Evolutionary conservation across 2,797 vertebrate species (phyloP).

Genomic region (Miichthys miiuy): DNA sequence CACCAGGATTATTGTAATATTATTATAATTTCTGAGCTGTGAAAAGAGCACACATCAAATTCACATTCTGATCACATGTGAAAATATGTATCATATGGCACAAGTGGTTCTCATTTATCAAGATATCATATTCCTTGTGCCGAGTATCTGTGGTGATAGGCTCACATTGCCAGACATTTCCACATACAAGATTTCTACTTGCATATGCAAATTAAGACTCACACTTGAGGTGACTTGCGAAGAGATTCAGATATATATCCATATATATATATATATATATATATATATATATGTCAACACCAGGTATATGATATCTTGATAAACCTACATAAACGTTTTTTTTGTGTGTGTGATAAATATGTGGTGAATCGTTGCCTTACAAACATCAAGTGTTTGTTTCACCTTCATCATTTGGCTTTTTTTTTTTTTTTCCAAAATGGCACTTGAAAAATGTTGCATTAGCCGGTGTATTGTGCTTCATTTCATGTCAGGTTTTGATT

Average conservation of each 20-base stretch:
- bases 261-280: too few species aligned
- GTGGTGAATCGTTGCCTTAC: neutral
- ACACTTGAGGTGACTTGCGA: neutral
- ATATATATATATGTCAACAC: too few species aligned
- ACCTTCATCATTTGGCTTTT: neutral
- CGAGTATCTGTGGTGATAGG: neutral
- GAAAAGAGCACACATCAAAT: conserved; percentile 26
- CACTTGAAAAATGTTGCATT: neutral
- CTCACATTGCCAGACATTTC: neutral
- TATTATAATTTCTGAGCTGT: conserved; percentile 17
- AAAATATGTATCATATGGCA: neutral
- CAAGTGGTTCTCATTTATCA: too few species aligned
- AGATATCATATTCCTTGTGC: neutral
- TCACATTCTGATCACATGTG: conserved; percentile 1
- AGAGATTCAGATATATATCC: neutral
- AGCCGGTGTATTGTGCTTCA: neutral
- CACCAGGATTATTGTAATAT: conserved; percentile 20
- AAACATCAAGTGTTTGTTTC: neutral
- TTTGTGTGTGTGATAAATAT: neutral
- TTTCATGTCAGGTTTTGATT: neutral
- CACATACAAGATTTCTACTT: conserved; percentile 4
- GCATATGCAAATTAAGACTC: neutral
- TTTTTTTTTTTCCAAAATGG: neutral
- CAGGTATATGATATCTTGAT: too few species aligned
- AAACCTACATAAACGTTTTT: neutral